phyloP scores from a whole-genome alignment of 2,797 vertebrate genomes.

The Decapterus maruadsi region DNA sequence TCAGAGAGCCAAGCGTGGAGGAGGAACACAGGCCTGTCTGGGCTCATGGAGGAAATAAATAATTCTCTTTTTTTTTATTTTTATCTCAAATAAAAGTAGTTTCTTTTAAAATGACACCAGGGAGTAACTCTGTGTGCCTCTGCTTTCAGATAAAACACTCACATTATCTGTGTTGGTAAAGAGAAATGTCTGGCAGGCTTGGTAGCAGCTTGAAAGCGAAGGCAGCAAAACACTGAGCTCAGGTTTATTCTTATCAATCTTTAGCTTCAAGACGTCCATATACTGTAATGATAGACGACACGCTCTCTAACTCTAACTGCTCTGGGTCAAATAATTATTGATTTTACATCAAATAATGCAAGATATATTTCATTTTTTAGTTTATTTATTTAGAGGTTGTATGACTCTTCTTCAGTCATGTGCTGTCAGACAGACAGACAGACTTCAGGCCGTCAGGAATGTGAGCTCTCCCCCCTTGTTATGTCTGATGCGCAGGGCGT shows the following conservation, averaged over 20 bases:
- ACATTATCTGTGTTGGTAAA: slow-evolving; percentile 9
- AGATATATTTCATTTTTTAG: neutral
- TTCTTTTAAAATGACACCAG: neutral
- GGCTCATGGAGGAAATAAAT: neutral
- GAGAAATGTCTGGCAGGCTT: neutral
- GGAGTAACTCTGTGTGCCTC: neutral
- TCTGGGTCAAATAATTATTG: neutral
- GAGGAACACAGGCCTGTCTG: neutral
- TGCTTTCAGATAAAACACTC: neutral
- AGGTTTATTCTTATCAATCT: neutral
- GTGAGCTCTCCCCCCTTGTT: slow-evolving; percentile 70
- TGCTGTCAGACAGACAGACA: slow-evolving; percentile 25
- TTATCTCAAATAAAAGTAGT: neutral
- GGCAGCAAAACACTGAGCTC: neutral
- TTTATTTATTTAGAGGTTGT: slow-evolving; percentile 4
- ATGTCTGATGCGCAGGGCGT: slow-evolving; percentile 74
- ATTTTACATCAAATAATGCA: neutral
- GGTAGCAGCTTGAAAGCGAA: neutral
- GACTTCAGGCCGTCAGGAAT: slow-evolving; percentile 63
- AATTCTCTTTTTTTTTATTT: neutral
- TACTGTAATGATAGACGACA: neutral
- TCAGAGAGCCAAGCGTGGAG: neutral
- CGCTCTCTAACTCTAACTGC: no score
- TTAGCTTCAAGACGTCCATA: neutral
- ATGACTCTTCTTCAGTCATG: slow-evolving; percentile 22